Evolutionary conservation across 1,140 invertebrate genomes (phyloP).

Genomic region (Aphaenogaster floridana): DNA sequence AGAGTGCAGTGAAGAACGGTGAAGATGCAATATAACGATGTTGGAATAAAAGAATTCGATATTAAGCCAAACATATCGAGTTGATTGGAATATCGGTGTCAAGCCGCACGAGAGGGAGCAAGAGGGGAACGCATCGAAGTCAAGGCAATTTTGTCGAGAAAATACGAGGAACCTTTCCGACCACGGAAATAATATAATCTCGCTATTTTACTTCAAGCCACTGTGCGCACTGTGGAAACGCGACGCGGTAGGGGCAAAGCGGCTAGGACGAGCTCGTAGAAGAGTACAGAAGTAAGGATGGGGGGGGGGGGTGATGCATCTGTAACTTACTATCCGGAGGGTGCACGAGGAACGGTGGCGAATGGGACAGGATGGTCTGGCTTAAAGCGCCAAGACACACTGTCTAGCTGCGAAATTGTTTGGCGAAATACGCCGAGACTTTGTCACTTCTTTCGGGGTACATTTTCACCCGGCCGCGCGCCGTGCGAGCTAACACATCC

Average conservation of each 20-base stretch:
- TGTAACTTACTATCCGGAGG: constrained; percentile 70
- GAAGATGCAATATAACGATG: constrained; percentile 2
- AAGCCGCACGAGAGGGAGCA: neutral
- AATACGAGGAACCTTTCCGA: constrained; percentile 77
- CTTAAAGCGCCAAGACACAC: constrained; percentile 81
- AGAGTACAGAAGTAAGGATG: constrained; percentile 52
- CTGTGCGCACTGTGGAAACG: constrained; percentile 62
- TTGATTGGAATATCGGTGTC: constrained; percentile 40
- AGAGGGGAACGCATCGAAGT: constrained; percentile 54
- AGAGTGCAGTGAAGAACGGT: neutral
- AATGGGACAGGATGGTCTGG: constrained; percentile 79
- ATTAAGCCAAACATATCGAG: constrained; percentile 41
- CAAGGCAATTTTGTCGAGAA: constrained; percentile 73
- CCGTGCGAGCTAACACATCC: constrained; percentile 45
- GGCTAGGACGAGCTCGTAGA: constrained; percentile 65
- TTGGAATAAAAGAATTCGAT: neutral
- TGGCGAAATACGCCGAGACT: constrained; percentile 81
- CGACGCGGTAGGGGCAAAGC: constrained; percentile 61
- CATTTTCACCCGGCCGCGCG: constrained; percentile 78
- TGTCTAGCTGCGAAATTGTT: constrained; percentile 82
- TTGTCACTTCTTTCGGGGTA: constrained; percentile 82
- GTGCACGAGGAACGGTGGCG: constrained; percentile 63
- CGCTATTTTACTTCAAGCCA: constrained; percentile 80
- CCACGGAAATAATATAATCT: constrained; percentile 82
- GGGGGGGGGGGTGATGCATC: constrained; percentile 38